These are phyloP conservation scores for Sminthurinus signatus DNA, from an alignment of 1,140 invertebrate genomes.

Conservation along the genomic window DNA sequence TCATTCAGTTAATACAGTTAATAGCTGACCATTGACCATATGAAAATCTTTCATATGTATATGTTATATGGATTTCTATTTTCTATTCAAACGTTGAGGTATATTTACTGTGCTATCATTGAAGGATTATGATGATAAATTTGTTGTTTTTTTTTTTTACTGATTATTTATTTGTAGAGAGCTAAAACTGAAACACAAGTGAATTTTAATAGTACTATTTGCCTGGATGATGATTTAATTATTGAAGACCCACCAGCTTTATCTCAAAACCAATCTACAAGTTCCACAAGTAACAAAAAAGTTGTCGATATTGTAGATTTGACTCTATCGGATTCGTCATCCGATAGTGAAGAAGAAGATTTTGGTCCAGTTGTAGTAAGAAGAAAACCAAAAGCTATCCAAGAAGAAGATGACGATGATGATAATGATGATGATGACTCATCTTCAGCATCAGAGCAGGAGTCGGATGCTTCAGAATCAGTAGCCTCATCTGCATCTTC, in stretches of 20 bases:
- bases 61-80: background rate
- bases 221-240: constrained; percentile 30
- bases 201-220: constrained; percentile 19
- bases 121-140: background rate
- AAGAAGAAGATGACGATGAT: background rate
- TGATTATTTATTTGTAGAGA: constrained; percentile 4
- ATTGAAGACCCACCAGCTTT: constrained; percentile 15
- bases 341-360: constrained; percentile 22
- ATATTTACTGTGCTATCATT: background rate
- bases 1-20: too few relatives aligned
- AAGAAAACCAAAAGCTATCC: background rate
- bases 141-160: background rate
- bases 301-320: constrained; percentile 24
- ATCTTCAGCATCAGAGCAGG: constrained; percentile 14
- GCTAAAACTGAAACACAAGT: background rate
- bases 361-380: background rate
- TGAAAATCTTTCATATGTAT: background rate
- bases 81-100: background rate
- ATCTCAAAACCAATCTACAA: background rate
- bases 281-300: background rate
- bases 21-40: too few relatives aligned
- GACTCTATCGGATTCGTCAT: constrained; percentile 11
- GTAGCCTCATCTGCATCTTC: background rate
- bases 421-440: constrained; percentile 9
- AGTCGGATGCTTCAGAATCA: constrained; percentile 15